Evolutionary conservation across 2,797 vertebrate species (phyloP).

Genomic region (Anguilla pacifica): DNA sequence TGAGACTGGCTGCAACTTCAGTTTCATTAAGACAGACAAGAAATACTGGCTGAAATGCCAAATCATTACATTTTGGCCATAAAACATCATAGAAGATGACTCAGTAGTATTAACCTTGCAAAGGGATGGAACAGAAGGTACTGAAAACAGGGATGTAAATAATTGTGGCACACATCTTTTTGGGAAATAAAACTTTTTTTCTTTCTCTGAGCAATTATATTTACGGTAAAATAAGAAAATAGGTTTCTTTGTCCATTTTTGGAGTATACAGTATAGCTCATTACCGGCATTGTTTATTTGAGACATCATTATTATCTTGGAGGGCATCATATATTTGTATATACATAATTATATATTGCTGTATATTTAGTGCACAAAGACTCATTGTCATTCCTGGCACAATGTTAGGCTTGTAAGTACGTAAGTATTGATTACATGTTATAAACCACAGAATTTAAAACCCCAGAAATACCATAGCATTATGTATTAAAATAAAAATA

Average conservation of each 20-base stretch:
- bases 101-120: constrained; percentile 6
- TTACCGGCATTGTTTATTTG: not conserved
- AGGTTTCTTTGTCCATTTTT: not conserved
- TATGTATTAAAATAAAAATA: not conserved
- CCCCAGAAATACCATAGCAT: not conserved
- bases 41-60: not conserved
- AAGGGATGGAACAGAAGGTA: not conserved
- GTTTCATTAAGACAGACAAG: not conserved
- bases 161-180: not conserved
- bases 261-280: not conserved
- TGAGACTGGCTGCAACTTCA: not conserved
- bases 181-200: not conserved
- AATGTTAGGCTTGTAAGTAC: not conserved
- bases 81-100: not conserved
- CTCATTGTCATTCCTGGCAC: not conserved
- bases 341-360: not conserved
- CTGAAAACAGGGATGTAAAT: not conserved
- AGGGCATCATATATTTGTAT: no score
- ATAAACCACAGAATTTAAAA: not conserved
- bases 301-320: no score
- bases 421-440: not conserved
- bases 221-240: no score
- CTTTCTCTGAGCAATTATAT: no score
- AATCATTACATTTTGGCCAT: not conserved
- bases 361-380: not conserved